Conservation (phyloP, 2,888 invertebrate genomes). For the Iselma pallidipennis region DNA sequence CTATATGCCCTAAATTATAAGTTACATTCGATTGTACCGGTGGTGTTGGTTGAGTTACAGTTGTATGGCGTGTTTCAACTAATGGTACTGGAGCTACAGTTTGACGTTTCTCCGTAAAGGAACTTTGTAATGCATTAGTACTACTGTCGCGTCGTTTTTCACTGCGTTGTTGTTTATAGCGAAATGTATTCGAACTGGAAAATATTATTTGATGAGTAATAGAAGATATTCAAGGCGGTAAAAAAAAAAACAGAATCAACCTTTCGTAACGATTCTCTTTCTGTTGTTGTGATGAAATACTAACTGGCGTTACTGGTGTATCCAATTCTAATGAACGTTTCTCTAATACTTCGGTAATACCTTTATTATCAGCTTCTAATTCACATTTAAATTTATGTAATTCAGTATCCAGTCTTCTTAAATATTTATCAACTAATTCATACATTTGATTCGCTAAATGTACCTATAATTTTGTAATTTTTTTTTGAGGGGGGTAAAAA, state of each 20-base stretch:
- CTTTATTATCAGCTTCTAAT: constrained; percentile 97
- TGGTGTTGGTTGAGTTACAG: constrained; percentile 26
- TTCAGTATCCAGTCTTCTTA: constrained; percentile 85
- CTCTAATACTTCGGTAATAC: constrained; percentile 94
- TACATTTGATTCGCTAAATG: constrained; percentile 92
- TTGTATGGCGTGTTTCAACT: constrained; percentile 43
- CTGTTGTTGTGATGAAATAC: constrained; percentile 66
- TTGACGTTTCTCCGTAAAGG: constrained; percentile 58
- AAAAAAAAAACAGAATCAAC: constrained; percentile 31
- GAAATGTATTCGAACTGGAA: constrained; percentile 34
- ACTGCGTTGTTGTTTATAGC: constrained; percentile 58
- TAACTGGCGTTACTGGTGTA: constrained; percentile 61
- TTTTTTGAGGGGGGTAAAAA: not conserved
- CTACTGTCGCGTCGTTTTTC: constrained; percentile 79
- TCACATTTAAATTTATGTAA: constrained; percentile 98
- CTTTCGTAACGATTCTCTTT: constrained; percentile 77
- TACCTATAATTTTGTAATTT: constrained; percentile 52
- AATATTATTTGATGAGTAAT: not conserved
- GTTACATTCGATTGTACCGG: constrained; percentile 59
- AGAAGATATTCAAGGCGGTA: not conserved
- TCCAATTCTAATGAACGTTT: constrained; percentile 91
- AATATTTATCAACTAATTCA: constrained; percentile 91
- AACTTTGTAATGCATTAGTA: constrained; percentile 54
- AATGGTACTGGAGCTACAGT: constrained; percentile 45
- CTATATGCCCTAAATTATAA: constrained; percentile 78